Conservation (phyloP, 2,888 invertebrate species). For the Agrilus biguttatus region DNA sequence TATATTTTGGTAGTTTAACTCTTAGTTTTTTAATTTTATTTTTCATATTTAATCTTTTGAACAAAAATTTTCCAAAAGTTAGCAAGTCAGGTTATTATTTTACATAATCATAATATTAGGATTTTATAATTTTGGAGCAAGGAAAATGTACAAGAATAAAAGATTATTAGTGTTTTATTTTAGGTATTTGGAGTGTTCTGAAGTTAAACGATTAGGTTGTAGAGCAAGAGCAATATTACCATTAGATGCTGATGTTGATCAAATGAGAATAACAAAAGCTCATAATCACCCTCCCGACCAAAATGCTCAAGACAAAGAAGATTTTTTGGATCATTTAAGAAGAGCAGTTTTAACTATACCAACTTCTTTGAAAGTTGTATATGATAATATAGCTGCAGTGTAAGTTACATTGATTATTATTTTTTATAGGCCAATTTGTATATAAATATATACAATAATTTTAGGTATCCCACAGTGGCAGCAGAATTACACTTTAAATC, state of each 20-base stretch:
- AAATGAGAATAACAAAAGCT: conserved; percentile 19
- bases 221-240: conserved; percentile 22
- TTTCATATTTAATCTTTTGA: no score
- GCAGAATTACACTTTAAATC: conserved; percentile 20
- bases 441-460: conserved; percentile 7
- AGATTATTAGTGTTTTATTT: conserved; percentile 1
- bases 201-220: conserved; percentile 21
- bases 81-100: not conserved
- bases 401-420: conserved; percentile 12
- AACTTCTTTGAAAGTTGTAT: conserved; percentile 18
- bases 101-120: no score
- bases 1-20: no score
- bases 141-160: not conserved
- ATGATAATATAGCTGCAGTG: conserved; percentile 21
- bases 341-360: conserved; percentile 13
- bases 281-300: conserved; percentile 24
- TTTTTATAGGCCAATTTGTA: not conserved
- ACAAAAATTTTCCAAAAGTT: no score
- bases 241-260: conserved; percentile 15
- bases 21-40: no score
- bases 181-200: conserved; percentile 24
- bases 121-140: not conserved
- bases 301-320: conserved; percentile 20
- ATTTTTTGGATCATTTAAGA: conserved; percentile 19
- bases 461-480: conserved; percentile 22